Conservation (phyloP, 2,797 vertebrate genomes). For the Neopelma chrysocephalum region DNA sequence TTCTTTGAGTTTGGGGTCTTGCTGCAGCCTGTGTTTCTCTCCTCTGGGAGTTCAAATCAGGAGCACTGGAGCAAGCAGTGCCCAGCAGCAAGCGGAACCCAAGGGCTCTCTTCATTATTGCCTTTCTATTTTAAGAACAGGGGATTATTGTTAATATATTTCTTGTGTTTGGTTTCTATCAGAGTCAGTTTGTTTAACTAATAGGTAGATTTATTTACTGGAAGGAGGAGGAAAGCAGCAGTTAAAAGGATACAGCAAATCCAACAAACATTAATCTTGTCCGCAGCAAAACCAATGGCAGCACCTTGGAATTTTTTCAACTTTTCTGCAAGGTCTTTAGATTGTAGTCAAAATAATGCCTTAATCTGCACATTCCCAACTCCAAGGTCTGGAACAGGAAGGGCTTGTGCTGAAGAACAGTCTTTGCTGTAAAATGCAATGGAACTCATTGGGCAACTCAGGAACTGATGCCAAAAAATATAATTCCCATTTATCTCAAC, state of each 20-base stretch:
- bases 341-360: conserved; percentile 48
- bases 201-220: conserved; percentile 56
- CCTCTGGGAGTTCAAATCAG: background rate
- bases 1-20: background rate
- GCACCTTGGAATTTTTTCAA: conserved; percentile 49
- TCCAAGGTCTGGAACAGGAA: background rate
- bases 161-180: conserved; percentile 36
- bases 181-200: conserved; percentile 58
- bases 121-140: conserved; percentile 36
- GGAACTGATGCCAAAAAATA: background rate
- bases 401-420: background rate
- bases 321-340: conserved; percentile 40
- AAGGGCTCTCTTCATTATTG: background rate
- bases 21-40: background rate
- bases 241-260: conserved; percentile 49
- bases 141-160: conserved; percentile 28
- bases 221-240: conserved; percentile 33
- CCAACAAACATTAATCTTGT: conserved; percentile 43
- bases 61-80: background rate
- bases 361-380: conserved; percentile 24
- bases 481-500: background rate
- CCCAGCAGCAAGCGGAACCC: background rate
- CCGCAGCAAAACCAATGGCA: conserved; percentile 31
- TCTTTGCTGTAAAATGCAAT: background rate
- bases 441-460: background rate